phyloP scores from a whole-genome alignment of 2,113 vertebrate species.

The Balaeniceps rex region DNA sequence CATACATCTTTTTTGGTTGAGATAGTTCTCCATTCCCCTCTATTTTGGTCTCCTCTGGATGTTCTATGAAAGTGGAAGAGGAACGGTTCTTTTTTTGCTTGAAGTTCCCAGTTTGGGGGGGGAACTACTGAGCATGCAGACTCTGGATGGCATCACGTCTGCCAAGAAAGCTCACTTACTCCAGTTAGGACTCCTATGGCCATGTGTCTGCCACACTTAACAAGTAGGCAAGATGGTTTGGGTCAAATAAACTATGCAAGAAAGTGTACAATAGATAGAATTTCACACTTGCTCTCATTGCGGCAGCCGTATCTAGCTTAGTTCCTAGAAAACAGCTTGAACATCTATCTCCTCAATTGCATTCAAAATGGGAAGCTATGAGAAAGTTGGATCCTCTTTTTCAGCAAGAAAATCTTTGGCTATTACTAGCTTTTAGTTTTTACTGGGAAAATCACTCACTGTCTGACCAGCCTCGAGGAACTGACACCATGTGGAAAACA shows the following conservation, averaged over 20 bases:
- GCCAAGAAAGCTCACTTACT: background rate
- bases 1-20: background rate
- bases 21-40: background rate
- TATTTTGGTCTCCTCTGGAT: background rate
- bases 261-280: background rate
- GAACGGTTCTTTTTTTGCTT: background rate
- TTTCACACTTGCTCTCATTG: background rate
- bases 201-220: fast-evolving
- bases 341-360: background rate
- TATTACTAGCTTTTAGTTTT: background rate
- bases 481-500: background rate
- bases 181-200: background rate
- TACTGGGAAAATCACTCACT: background rate
- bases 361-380: background rate
- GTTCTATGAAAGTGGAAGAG: background rate
- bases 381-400: background rate
- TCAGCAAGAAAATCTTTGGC: no score
- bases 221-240: background rate
- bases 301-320: background rate
- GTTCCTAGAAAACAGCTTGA: background rate
- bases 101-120: background rate
- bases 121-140: fast-evolving
- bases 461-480: no score
- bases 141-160: background rate
- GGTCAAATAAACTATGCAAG: background rate